Conservation (phyloP, 2,113 vertebrate genomes). For the Pontoporia blainvillei region DNA sequence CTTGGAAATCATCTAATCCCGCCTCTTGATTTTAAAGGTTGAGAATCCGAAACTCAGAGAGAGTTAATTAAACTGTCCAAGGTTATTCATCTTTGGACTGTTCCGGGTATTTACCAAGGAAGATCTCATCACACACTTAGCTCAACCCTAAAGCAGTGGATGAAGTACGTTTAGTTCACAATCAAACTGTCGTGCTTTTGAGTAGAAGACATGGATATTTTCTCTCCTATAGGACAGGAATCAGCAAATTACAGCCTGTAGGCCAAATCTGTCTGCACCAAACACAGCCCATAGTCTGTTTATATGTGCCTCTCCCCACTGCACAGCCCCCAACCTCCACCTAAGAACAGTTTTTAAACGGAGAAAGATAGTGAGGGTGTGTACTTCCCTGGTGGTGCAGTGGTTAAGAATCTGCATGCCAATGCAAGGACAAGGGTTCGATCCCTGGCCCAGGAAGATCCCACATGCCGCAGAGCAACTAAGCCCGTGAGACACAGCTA, state of each 20-base stretch:
- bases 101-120: neutral
- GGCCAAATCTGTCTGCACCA: neutral
- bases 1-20: neutral
- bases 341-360: neutral
- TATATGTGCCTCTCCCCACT: too few species aligned
- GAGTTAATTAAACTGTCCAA: neutral
- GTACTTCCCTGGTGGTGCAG: too few species aligned
- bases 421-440: too few species aligned
- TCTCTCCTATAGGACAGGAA: neutral
- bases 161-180: neutral
- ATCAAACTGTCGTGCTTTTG: neutral
- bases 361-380: too few species aligned
- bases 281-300: neutral
- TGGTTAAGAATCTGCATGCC: too few species aligned
- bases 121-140: neutral
- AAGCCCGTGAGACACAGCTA: too few species aligned
- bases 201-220: neutral
- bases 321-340: neutral
- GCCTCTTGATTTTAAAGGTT: neutral
- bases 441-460: too few species aligned
- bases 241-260: neutral
- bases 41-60: neutral
- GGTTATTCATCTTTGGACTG: neutral
- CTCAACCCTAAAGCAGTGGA: neutral
- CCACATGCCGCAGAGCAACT: too few species aligned